These are phyloP conservation scores for Dinomys branickii DNA, from an alignment of 2,113 vertebrate species.

Conservation along the genomic window DNA sequence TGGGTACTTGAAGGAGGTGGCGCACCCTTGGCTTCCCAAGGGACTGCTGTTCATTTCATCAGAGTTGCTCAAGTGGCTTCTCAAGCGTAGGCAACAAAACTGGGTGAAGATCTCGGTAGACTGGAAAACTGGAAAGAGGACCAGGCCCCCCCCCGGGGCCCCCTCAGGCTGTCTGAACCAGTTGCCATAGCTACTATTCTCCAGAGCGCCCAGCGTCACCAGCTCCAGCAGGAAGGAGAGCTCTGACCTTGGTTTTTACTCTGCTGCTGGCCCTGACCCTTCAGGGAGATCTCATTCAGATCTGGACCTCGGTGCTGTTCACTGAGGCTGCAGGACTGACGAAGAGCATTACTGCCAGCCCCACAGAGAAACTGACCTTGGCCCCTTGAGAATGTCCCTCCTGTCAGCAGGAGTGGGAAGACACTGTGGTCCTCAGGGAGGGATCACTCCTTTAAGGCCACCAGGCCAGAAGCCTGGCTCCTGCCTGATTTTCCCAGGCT, in stretches of 20 bases:
- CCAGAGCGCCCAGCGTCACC: not conserved
- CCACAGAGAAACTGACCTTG: not conserved
- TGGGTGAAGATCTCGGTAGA: not conserved
- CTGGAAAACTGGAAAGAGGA: not conserved
- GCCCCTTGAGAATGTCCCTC: not conserved
- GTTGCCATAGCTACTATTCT: not conserved
- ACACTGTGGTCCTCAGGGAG: not conserved
- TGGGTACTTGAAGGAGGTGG: not conserved
- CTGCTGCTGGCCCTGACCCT: not conserved
- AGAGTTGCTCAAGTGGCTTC: not conserved
- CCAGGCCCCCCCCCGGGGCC: not conserved
- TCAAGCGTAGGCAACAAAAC: not conserved
- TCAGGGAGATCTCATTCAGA: not conserved
- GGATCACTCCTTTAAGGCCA: not conserved
- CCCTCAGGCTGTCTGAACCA: too few relatives aligned
- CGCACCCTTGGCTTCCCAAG: not conserved
- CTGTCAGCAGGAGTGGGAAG: not conserved
- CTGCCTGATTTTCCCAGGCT: too few relatives aligned
- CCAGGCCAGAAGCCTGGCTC: not conserved
- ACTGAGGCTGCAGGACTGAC: accelerated
- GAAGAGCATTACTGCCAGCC: not conserved
- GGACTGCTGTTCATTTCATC: not conserved
- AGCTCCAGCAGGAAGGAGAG: not conserved
- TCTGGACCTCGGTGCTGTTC: not conserved
- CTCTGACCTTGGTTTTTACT: not conserved